Base-by-base conservation (phyloP, 1,140 invertebrate species). In the Megalonaias nervosa region DNA sequence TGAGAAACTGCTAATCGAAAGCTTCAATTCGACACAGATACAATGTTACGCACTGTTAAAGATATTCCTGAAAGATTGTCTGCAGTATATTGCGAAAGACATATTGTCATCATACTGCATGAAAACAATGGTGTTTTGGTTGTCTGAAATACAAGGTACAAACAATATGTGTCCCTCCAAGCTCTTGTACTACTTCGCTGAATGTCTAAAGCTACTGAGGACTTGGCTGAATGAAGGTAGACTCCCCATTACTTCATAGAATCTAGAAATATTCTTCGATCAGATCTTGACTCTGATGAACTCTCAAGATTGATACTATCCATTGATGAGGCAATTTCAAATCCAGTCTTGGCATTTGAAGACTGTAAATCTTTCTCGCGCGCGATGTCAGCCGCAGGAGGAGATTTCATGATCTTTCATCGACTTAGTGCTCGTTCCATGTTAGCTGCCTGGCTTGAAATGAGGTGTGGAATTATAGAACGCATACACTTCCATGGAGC, bases 381-480 rank as follows among this genome's bases (percentile, higher is more conserved):
- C 31, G 26, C 65, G 12, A 31, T 67, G 65, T 21, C 16, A 48
- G 26, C 31, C 31, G 31, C 31, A 1, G 5, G 31, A 31, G 31
- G 31, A 31, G 31, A 31, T 31, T 31, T 31, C 19, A 21, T 38
- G 12, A 31, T 38, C 17, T 67, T 67, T 12, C 16, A 26, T 19
- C 31, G 31, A 67, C 26, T 67, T 17, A 67, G 26, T 9, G 26
- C 55, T 31, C 65, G 19, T 31, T 67, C 65, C 6, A 31, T 31
- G 4, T 48, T 67, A 19, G 1, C 55, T 31, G 65, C 65, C 17
- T 67, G 65, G 65, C 65, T 67, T 38, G 65, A 67, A 67, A 67
- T 67, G 65, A 26, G 65, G 16, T 67, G 65, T 67, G 65, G 65
- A 2, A 67, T 67, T 23, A 16, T 67, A 12, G 65, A 67, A 67